Base-by-base conservation (phyloP, 2,797 vertebrate genomes). In the Cossypha polioptera region DNA sequence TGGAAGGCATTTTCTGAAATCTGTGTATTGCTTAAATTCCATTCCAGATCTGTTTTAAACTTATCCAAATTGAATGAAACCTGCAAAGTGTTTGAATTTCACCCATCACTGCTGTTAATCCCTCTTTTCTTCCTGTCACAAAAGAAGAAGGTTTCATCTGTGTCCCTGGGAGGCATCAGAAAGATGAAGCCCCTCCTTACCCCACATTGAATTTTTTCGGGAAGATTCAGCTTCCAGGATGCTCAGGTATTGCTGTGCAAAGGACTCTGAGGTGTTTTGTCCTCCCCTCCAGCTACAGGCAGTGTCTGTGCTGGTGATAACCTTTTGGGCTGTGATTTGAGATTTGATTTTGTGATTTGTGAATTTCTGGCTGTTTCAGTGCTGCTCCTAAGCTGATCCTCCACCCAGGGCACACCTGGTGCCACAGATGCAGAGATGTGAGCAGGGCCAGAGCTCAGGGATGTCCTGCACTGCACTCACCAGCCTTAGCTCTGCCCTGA, bases 31-130 rank as follows among this genome's bases (percentile, higher is more conserved):
- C 29, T 29, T 65, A 50, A 91, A 76, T 91, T 88, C 73, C 62
- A 77, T 10, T 47, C 31, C 54, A 72, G 58, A 71, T 73, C 65
- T 91, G 69, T 24, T 88, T 94, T 38, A 88, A n/a, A 38, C 53
- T 72, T 71, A 77, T 17, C 12, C 45, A 81, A 90, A 91, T 5
- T 58, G 47, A 83, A 73, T 0, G 2, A 94, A 92, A 88, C 65
- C 73, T 88, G 73, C 20, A 45, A 88, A 94, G 38, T 86, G 58
- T 91, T 91, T 94, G 65, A 57, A 81, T 95, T 94, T 78, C 82
- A 90, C 50, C 79, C 69, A 72, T 90, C 66, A 33, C 51, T 88
- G 85, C 38, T 0, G 5, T 77, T 95, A 94, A 95, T 95, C 75
- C 79, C 51, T 88, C 87, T 83, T 92, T 96, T 93, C 67, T 92